Conservation (phyloP, 2,113 vertebrate genomes). For the Bufo bufo region DNA sequence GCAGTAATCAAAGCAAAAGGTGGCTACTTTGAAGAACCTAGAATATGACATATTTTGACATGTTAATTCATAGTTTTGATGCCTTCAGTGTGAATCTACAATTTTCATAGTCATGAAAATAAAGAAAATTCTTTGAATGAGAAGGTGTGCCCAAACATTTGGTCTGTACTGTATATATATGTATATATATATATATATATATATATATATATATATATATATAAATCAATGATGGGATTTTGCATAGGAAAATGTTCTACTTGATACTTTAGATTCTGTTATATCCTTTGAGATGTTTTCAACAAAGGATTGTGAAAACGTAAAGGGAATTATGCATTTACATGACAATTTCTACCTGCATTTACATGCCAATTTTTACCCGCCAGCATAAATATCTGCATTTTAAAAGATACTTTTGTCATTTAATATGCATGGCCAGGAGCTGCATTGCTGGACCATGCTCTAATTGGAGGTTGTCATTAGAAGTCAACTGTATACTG, state of each 20-base stretch:
- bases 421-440: background rate
- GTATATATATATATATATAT: background rate
- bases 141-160: too few species aligned
- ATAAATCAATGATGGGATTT: background rate
- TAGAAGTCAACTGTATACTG: background rate
- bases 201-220: slow-evolving; percentile 1
- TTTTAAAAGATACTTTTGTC: background rate
- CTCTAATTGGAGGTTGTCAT: background rate
- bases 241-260: background rate
- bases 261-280: background rate
- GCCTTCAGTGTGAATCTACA: too few species aligned
- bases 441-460: background rate
- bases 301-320: background rate
- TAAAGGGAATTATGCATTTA: background rate
- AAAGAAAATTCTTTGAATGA: too few species aligned
- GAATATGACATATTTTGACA: too few species aligned
- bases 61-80: too few species aligned
- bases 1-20: too few species aligned
- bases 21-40: too few species aligned
- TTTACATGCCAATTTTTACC: too few species aligned
- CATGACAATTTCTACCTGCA: too few species aligned
- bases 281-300: background rate
- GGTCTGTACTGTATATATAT: too few species aligned
- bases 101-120: too few species aligned
- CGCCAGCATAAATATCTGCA: background rate